These are phyloP conservation scores for Bovichtus variegatus DNA, from an alignment of 2,797 vertebrate genomes.

Conservation along the genomic window DNA sequence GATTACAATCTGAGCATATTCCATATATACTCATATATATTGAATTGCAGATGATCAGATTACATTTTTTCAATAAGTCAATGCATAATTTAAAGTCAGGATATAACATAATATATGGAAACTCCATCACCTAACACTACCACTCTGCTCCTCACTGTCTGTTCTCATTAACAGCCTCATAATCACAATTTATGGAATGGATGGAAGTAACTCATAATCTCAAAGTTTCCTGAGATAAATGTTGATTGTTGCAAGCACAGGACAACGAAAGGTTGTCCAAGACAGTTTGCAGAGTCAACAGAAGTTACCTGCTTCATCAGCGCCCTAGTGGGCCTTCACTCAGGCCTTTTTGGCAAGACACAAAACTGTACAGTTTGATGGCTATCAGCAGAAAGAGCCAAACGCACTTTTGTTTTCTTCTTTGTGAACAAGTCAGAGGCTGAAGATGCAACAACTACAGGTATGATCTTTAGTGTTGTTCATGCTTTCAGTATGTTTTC, in stretches of 20 bases:
- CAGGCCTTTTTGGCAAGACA: conserved; percentile 14
- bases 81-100: conserved; percentile 20
- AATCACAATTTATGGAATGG: conserved; percentile 12
- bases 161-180: conserved; percentile 27
- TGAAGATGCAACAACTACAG: conserved; percentile 2
- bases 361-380: conserved; percentile 3
- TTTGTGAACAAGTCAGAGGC: conserved; percentile 6
- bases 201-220: not conserved
- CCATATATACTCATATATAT: not conserved
- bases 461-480: conserved; percentile 1
- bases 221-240: conserved; percentile 17
- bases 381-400: conserved; percentile 11
- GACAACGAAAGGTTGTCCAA: not conserved
- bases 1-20: conserved; percentile 1
- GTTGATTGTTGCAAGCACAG: conserved; percentile 6
- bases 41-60: conserved; percentile 26
- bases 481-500: not conserved
- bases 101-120: conserved; percentile 11
- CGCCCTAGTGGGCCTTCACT: conserved; percentile 18
- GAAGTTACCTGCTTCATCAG: conserved; percentile 33
- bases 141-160: not conserved
- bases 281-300: conserved; percentile 13
- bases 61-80: conserved; percentile 26
- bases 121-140: not conserved
- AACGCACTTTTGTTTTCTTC: not conserved